Conservation (phyloP, 2,888 invertebrate species). For the Drosophila niveifrons region DNA sequence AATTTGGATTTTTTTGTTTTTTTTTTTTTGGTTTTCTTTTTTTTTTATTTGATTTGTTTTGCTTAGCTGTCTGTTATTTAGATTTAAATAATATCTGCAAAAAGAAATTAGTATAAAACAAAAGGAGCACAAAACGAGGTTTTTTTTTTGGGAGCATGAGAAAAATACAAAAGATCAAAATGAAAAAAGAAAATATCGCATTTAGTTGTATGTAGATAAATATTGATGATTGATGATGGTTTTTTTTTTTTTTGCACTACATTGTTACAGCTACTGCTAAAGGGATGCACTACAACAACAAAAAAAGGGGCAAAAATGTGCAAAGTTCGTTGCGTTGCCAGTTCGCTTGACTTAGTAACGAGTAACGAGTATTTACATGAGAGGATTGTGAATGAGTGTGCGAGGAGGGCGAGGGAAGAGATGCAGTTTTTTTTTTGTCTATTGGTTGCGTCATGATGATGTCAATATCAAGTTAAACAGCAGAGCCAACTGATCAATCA, state of each 20-base stretch:
- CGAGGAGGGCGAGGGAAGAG: neutral
- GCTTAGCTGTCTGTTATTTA: slow-evolving; percentile 63
- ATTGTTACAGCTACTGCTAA: slow-evolving; percentile 2
- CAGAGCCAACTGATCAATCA: neutral
- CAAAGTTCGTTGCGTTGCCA: slow-evolving; percentile 30
- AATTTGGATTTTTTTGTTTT: slow-evolving; percentile 9
- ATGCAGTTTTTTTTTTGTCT: no score
- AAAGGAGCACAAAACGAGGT: slow-evolving; percentile 38
- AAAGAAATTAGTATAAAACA: slow-evolving; percentile 76
- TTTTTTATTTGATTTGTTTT: slow-evolving; percentile 47
- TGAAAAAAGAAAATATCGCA: slow-evolving; percentile 12
- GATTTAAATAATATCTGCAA: slow-evolving; percentile 81
- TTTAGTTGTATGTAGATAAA: slow-evolving; percentile 7
- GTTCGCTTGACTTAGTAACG: slow-evolving; percentile 11
- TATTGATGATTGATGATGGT: neutral
- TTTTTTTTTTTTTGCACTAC: slow-evolving; percentile 1
- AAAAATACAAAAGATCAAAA: slow-evolving; percentile 29
- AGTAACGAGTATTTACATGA: slow-evolving; percentile 9
- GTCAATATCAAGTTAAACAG: slow-evolving; percentile 3
- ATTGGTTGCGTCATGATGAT: slow-evolving; percentile 1
- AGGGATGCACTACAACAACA: neutral
- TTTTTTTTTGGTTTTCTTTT: slow-evolving; percentile 29
- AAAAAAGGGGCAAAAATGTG: neutral
- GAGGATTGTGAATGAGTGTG: neutral
- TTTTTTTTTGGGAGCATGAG: slow-evolving; percentile 37